Evolutionary conservation across 2,113 vertebrate genomes (phyloP), one percentile per base, ranked within the genome.

Genomic region (Elgaria multicarinata): DNA sequence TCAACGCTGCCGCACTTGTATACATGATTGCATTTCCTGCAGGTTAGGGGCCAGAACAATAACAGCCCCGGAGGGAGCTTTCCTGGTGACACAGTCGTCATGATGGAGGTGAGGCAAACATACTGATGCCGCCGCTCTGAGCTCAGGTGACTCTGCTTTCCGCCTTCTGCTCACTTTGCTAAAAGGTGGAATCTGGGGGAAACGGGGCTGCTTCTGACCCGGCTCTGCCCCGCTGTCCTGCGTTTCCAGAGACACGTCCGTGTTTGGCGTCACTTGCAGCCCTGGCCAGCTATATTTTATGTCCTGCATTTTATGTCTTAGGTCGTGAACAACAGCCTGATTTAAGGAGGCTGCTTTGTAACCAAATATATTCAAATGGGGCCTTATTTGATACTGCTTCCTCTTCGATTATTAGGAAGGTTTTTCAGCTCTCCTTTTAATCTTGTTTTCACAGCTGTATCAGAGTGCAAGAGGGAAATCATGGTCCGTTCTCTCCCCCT

Each of bases 71-170:
- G 0, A 14, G 55, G 92, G 90, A 36, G 77, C 46, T 0, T 31
- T 42, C 78, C 46, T 50, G 22, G 46, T 1, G 22, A 0, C 53
- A 4, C 1, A 4, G 13, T 16, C 24, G 2, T 24, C 2, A 20
- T 0, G 0, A 0, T 2, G 28, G 72, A 39, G 83, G 39, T 50
- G 66, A 53, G 44, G 79, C 58, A 66, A 66, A n/a, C 66, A 1
- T 0, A 0, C 2, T 0, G 0, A n/a, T 0, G 0, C 6, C 64
- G 71, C 46, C 2, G 10, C 74, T 33, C 50, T 5, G 1, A 4
- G 10, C 12, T 16, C 1, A 12, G 6, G 62, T 6, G 7, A 12
- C 53, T 3, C 26, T 0, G 7, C 0, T 0, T 46, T 33, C 36
- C 33, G 3, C 72, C 67, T 44, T 36, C 64, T 42, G 13, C 26